A percentile compares a stretch with the other conserved stretches of the same genome.
These are phyloP conservation scores for Drosophila nigrodunni DNA, from an alignment of 1,140 invertebrate species.

Conservation along the genomic window DNA sequence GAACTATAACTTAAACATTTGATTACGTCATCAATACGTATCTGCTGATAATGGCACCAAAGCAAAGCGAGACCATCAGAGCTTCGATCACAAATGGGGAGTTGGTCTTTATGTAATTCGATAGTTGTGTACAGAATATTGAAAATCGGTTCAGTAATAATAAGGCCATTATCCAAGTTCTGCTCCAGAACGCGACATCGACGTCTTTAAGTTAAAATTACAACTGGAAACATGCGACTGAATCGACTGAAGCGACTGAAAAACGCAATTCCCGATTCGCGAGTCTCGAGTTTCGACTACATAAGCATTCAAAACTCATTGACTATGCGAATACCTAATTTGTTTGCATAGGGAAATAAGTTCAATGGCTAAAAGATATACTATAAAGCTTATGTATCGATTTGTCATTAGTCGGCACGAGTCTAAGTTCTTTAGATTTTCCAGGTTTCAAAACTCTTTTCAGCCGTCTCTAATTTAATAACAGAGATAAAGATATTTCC, in stretches of 20 bases:
- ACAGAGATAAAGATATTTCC: no score
- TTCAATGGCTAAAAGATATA: conserved; percentile 5
- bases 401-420: background rate
- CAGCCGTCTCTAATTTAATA: no score
- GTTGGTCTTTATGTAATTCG: conserved; percentile 68
- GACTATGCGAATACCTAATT: conserved; percentile 58
- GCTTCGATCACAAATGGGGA: conserved; percentile 72
- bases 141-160: conserved; percentile 53
- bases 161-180: conserved; percentile 52
- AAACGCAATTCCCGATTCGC: conserved; percentile 39
- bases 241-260: conserved; percentile 43
- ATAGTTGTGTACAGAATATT: conserved; percentile 58
- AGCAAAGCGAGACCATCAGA: conserved; percentile 70
- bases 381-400: background rate
- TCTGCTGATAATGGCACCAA: conserved; percentile 65
- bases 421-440: background rate
- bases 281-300: conserved; percentile 22
- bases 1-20: conserved; percentile 4
- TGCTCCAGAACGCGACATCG: conserved; percentile 25
- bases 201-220: conserved; percentile 36
- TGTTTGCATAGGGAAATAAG: conserved; percentile 21
- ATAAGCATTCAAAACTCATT: conserved; percentile 44
- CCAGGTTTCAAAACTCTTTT: no score
- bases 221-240: conserved; percentile 35
- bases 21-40: conserved; percentile 54